These are phyloP conservation scores for Pterophyllum scalare DNA, from an alignment of 2,113 vertebrate species.

Conservation along the genomic window DNA sequence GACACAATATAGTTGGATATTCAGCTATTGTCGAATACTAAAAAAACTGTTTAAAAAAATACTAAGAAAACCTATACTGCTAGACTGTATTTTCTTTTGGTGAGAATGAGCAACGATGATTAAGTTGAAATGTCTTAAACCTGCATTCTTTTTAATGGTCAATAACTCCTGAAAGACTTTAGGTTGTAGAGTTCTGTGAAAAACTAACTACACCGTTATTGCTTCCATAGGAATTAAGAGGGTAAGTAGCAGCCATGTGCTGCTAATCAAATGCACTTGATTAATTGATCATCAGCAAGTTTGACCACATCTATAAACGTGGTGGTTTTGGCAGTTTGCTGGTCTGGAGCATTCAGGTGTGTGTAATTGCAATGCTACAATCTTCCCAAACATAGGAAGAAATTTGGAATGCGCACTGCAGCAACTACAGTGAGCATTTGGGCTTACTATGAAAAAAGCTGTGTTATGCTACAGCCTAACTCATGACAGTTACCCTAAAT, in stretches of 20 bases:
- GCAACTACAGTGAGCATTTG: no score
- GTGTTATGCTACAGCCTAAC: background rate
- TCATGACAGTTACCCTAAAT: background rate
- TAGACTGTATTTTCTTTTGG: background rate
- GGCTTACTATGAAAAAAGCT: no score
- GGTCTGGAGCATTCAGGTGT: background rate
- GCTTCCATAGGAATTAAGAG: no score
- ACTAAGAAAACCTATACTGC: background rate
- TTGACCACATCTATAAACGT: background rate
- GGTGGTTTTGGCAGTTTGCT: background rate
- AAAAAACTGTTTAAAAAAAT: background rate
- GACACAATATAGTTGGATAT: background rate
- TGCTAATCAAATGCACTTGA: background rate
- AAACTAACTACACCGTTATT: no score
- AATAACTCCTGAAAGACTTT: no score
- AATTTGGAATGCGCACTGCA: no score
- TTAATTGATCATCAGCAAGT: background rate
- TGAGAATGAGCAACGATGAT: background rate
- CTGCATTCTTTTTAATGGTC: no score
- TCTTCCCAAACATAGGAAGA: background rate
- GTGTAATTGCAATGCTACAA: background rate
- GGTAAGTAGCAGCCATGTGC: background rate
- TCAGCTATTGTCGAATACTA: slow-evolving; percentile 8
- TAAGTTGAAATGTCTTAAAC: background rate
- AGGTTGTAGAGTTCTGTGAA: no score